phyloP scores from a whole-genome alignment of 1,140 invertebrate genomes.

The Cherax destructor region DNA sequence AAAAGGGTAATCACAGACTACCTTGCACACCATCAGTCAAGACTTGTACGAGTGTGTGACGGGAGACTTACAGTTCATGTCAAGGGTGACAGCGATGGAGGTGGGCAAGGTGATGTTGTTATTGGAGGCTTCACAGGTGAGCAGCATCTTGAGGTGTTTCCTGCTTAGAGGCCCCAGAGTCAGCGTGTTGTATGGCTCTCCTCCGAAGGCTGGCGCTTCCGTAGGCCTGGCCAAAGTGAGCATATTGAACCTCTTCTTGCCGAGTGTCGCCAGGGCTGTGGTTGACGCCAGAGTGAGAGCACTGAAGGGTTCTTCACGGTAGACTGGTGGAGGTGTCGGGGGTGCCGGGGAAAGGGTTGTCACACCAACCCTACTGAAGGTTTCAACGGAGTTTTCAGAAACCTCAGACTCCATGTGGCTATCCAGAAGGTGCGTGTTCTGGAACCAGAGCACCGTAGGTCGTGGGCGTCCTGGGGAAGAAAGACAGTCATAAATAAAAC shows the following conservation, averaged over 20 bases:
- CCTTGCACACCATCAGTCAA: no score
- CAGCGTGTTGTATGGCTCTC: not conserved
- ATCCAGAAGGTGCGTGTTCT: constrained; percentile 36
- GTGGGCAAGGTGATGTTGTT: constrained; percentile 47
- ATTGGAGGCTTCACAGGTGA: constrained; percentile 48
- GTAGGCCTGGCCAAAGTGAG: no score
- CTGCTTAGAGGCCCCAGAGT: constrained; percentile 15
- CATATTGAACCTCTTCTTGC: no score
- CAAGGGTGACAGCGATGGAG: constrained; percentile 28
- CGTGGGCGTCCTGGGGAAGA: constrained; percentile 21
- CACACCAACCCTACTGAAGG: not conserved
- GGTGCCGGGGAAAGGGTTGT: not conserved
- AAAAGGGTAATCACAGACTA: no score
- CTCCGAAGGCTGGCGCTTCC: not conserved
- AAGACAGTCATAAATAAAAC: not conserved
- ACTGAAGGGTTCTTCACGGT: not conserved
- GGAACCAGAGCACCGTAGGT: constrained; percentile 39
- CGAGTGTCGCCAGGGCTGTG: no score
- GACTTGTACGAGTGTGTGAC: no score
- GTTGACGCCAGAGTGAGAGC: no score
- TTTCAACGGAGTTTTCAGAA: not conserved
- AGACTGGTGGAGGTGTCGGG: not conserved
- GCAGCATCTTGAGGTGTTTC: constrained; percentile 24
- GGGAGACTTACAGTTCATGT: constrained; percentile 43
- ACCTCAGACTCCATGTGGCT: constrained; percentile 33